phyloP scores from a whole-genome alignment of 2,888 invertebrate species.

The Anticlea derivata region DNA sequence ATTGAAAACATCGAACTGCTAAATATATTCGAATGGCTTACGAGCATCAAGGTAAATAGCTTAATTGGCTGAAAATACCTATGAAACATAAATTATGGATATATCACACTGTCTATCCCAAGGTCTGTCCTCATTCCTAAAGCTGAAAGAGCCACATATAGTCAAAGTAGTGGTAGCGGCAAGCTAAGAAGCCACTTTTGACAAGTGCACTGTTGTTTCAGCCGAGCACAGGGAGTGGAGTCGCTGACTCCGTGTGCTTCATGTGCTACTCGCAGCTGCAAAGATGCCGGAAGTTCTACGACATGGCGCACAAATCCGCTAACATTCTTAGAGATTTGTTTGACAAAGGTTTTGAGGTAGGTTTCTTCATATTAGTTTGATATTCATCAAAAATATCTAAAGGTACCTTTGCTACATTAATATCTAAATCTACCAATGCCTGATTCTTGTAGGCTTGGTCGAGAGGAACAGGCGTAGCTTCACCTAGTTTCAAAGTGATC shows the following conservation, averaged over 20 bases:
- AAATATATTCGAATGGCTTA: conserved; percentile 5
- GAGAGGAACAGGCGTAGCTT: no score
- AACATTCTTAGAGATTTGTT: not conserved
- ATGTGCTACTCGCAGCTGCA: not conserved
- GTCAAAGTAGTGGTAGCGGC: no score
- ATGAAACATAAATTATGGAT: no score
- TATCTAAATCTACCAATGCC: no score
- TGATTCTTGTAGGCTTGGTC: no score
- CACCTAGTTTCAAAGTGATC: no score
- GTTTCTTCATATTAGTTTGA: no score
- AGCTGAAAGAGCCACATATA: no score
- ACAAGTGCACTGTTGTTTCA: not conserved
- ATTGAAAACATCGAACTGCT: not conserved
- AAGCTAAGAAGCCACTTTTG: no score
- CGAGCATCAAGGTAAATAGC: conserved; percentile 2
- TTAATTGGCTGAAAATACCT: not conserved
- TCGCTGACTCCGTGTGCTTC: not conserved
- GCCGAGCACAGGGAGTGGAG: not conserved
- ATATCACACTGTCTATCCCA: not conserved
- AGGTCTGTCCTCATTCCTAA: no score
- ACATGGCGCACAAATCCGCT: not conserved
- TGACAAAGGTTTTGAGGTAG: not conserved
- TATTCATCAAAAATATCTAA: no score
- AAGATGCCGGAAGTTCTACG: not conserved
- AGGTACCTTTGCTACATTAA: no score